Conservation (phyloP, 92 coral and sea anemone genomes). For the Nematostella vectensis region DNA sequence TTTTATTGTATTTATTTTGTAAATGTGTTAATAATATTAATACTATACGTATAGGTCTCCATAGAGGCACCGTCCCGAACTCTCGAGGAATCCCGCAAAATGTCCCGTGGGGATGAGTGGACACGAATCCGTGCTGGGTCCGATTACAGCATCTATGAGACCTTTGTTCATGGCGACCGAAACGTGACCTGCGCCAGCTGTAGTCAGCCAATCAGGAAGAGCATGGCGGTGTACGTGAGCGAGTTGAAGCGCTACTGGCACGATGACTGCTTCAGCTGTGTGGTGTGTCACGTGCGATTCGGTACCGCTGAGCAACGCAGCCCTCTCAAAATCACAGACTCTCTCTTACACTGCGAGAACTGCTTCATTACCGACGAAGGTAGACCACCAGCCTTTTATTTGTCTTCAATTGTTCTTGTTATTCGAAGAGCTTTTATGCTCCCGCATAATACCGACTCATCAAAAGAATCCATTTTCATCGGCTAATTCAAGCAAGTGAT, state of each 20-base stretch:
- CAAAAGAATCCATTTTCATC: too few relatives aligned
- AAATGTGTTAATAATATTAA: too few relatives aligned
- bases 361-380: constrained; percentile 85
- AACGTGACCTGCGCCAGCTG: constrained; percentile 69
- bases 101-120: too few relatives aligned
- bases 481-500: too few relatives aligned
- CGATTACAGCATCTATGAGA: constrained; percentile 64
- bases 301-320: constrained; percentile 50
- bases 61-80: too few relatives aligned
- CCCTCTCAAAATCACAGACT: constrained; percentile 61
- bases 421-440: too few relatives aligned
- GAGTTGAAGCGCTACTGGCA: constrained; percentile 98
- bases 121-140: constrained; percentile 20
- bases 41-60: too few relatives aligned
- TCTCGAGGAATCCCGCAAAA: too few relatives aligned
- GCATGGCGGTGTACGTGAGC: constrained; percentile 66
- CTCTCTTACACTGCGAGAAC: constrained; percentile 72
- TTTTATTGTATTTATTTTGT: too few relatives aligned
- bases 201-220: constrained; percentile 49
- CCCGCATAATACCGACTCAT: too few relatives aligned
- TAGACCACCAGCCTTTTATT: too few relatives aligned
- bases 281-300: constrained; percentile 75
- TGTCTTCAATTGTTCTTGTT: too few relatives aligned
- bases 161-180: constrained; percentile 67
- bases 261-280: constrained; percentile 85